These are phyloP conservation scores for Bombyx huttoni DNA, from an alignment of 2,888 invertebrate species.

Conservation along the genomic window DNA sequence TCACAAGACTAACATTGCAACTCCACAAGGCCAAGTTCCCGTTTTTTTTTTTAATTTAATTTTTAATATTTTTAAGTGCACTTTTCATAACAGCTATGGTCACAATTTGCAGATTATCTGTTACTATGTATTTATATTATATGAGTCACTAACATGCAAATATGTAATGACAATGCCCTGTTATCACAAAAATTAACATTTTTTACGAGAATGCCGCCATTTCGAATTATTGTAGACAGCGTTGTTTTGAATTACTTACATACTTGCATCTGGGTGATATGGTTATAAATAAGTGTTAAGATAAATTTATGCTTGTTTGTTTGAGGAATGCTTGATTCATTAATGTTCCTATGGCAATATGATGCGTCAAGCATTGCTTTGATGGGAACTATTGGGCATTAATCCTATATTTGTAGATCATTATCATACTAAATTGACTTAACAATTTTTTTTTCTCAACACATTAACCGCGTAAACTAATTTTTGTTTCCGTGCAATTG, in stretches of 20 bases:
- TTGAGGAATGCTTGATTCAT: conserved; percentile 47
- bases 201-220: conserved; percentile 57
- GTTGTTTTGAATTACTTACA: conserved; percentile 64
- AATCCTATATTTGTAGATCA: conserved; percentile 70
- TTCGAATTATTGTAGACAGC: conserved; percentile 36
- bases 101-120: conserved; percentile 66
- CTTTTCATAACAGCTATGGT: conserved; percentile 67
- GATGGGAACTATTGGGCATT: conserved; percentile 73
- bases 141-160: conserved; percentile 73
- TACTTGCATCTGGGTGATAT: conserved; percentile 72
- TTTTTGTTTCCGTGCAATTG: conserved; percentile 54
- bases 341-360: neutral
- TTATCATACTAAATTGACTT: conserved; percentile 72
- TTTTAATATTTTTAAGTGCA: conserved; percentile 56
- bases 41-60: conserved; percentile 48
- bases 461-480: conserved; percentile 71
- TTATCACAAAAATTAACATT: conserved; percentile 61
- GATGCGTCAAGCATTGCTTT: conserved; percentile 49
- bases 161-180: conserved; percentile 63
- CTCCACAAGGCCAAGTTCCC: conserved; percentile 74
- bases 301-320: conserved; percentile 66
- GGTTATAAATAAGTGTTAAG: conserved; percentile 68
- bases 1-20: conserved; percentile 69
- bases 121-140: conserved; percentile 72
- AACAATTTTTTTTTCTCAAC: conserved; percentile 54